Base-by-base conservation (phyloP, 2,797 vertebrate genomes). In the Diplodus puntazzo region DNA sequence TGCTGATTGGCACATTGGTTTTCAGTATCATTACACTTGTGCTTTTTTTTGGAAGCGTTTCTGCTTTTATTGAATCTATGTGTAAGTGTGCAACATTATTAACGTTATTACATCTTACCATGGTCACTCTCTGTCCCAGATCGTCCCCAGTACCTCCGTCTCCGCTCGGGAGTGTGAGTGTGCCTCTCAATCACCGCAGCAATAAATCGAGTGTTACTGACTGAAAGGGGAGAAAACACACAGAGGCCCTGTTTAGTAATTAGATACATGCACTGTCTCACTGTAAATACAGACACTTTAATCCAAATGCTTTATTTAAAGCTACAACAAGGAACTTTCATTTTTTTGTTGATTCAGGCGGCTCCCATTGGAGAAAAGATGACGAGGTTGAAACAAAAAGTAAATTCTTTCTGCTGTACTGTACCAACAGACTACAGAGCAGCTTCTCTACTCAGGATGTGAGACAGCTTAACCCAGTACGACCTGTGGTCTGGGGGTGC, bases 41-140 rank as follows among this genome's bases (percentile, higher is more conserved):
- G 46, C 14, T 45, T 54, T 49, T 49, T 70, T 43, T 25, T 17
- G 34, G 34, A 39, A 39, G 8, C 34, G 1, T 43, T 45, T n/a
- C 1, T 1, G 2, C 17, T 39, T 52, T 34, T 48, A 27, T 63
- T 14, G 10, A 21, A 21, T 43, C n/a, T 58, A 30, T 39, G 46
- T 42, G 1, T 13, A 2, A 18, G 5, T 68, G 25, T 57, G 71
- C 34, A 42, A 73, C 21, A 16, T n/a, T 5, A 3, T 65, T 14
- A 25, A 7, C 4, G 3, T 65, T 18, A 25, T 12, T 23, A 11
- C 4, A 12, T 69, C 96, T 97, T 94, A 99, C 98, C 98, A 0
- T 99, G 98, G 92, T 99, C 98, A 0, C 98, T 99, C 89, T 99
- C 98, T 0, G 98, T 99, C 77, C 98, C 98, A 0, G 98, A 99